These are phyloP conservation scores for Luscinia megarhynchos DNA, from an alignment of 2,797 vertebrate species.

Conservation along the genomic window DNA sequence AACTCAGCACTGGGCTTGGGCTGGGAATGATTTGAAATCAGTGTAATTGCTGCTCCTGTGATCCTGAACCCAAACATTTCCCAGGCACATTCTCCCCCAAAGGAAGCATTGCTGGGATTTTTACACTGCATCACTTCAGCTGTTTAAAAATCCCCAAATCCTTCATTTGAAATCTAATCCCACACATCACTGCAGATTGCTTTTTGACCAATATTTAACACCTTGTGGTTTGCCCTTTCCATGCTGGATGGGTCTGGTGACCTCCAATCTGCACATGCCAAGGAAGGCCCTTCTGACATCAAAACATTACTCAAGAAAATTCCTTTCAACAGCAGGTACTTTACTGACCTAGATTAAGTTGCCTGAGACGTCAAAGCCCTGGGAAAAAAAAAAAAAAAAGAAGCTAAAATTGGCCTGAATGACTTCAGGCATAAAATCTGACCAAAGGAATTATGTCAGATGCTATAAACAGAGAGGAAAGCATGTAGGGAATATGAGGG, in stretches of 20 bases:
- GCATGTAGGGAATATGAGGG: constrained; percentile 25
- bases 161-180: not conserved
- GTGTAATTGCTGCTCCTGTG: not conserved
- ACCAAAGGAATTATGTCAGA: constrained; percentile 70
- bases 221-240: constrained; percentile 7
- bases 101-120: not conserved
- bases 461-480: constrained; percentile 64
- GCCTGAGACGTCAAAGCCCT: constrained; percentile 69
- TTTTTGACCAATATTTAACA: constrained; percentile 17
- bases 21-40: not conserved
- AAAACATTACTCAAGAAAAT: constrained; percentile 75
- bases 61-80: not conserved
- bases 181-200: not conserved
- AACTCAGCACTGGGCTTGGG: not conserved
- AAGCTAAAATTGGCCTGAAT: constrained; percentile 65
- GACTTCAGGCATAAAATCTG: constrained; percentile 61
- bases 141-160: not conserved
- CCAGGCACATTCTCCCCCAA: not conserved
- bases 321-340: constrained; percentile 72
- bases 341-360: constrained; percentile 73
- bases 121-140: not conserved
- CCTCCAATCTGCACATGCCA: constrained; percentile 40
- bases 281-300: constrained; percentile 63
- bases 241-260: not conserved
- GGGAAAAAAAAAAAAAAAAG: constrained; percentile 5